Evolutionary conservation across 1,140 invertebrate species (phyloP).

Genomic region (Dreissena polymorpha): DNA sequence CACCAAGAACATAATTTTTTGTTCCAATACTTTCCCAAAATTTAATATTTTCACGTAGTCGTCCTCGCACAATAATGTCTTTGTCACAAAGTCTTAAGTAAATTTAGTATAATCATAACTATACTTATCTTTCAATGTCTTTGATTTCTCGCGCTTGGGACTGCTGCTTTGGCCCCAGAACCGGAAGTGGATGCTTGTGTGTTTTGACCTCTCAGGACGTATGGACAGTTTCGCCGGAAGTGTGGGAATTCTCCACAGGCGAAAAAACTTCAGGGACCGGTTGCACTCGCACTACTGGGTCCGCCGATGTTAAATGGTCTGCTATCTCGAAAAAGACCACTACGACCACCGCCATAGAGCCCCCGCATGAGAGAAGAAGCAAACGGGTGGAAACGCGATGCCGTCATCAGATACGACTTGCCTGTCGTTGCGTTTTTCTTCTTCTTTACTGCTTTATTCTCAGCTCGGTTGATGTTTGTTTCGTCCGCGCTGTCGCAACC

Average conservation of each 20-base stretch:
- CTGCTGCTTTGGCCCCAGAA: too few relatives aligned
- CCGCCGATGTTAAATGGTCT: too few relatives aligned
- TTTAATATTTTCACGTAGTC: too few relatives aligned
- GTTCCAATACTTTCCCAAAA: too few relatives aligned
- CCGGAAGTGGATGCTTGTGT: not conserved
- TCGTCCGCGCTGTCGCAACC: constrained; percentile 43
- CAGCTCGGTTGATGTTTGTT: constrained; percentile 18
- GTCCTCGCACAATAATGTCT: constrained; percentile 28
- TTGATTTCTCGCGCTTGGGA: too few relatives aligned
- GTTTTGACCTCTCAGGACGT: not conserved
- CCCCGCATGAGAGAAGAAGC: not conserved
- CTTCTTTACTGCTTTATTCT: constrained; percentile 17
- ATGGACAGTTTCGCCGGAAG: constrained; percentile 5
- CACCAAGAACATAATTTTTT: too few relatives aligned
- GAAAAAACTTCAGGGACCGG: not conserved
- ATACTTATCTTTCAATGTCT: too few relatives aligned
- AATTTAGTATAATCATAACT: constrained; percentile 15
- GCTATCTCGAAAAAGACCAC: too few relatives aligned
- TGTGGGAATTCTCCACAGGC: not conserved
- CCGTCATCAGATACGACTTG: not conserved
- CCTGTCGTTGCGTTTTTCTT: not conserved
- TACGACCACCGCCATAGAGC: too few relatives aligned
- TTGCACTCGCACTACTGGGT: too few relatives aligned
- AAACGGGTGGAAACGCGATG: not conserved
- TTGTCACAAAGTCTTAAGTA: constrained; percentile 8